Evolutionary conservation across 2,888 invertebrate species (phyloP).

Genomic region (Helicoverpa assulta): DNA sequence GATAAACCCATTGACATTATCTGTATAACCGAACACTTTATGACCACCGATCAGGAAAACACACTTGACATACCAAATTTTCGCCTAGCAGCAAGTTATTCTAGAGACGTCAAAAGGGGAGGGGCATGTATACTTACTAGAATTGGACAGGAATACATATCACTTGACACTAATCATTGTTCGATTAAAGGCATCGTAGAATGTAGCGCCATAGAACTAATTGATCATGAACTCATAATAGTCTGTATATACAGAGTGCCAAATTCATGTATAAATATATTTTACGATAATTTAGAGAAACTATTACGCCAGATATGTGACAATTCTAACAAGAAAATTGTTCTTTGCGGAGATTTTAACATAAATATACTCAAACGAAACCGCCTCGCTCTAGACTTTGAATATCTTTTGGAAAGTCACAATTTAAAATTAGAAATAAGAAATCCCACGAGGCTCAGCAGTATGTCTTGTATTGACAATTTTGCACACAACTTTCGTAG

Average conservation of each 20-base stretch:
- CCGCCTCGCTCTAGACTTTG: slow-evolving; percentile 16
- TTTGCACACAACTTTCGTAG: slow-evolving; percentile 9
- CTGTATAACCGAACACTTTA: slow-evolving; percentile 21
- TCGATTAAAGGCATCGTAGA: slow-evolving; percentile 15
- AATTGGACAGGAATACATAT: background rate
- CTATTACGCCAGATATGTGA: slow-evolving; percentile 2
- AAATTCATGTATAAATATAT: slow-evolving; percentile 4
- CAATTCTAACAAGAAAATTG: slow-evolving; percentile 15
- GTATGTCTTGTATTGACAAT: slow-evolving; percentile 11
- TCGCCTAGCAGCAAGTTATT: slow-evolving; percentile 17
- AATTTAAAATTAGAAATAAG: slow-evolving; percentile 18
- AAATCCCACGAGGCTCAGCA: slow-evolving; percentile 7
- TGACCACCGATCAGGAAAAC: slow-evolving; percentile 8
- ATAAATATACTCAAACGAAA: slow-evolving; percentile 9
- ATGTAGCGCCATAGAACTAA: slow-evolving; percentile 21
- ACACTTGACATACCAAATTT: slow-evolving; percentile 13
- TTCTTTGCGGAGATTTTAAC: background rate
- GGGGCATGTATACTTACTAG: slow-evolving; percentile 17
- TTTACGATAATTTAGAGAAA: slow-evolving; percentile 14
- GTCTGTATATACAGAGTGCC: slow-evolving; percentile 5
- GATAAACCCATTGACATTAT: slow-evolving; percentile 10
- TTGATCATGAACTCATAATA: background rate
- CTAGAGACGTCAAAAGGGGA: slow-evolving; percentile 12
- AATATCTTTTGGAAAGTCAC: slow-evolving; percentile 15
- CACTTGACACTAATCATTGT: background rate